A percentile compares a stretch with the other conserved stretches of the same genome.
Evolutionary conservation across 2,888 invertebrate species (phyloP).

Genomic region (Tenthredo distinguenda): DNA sequence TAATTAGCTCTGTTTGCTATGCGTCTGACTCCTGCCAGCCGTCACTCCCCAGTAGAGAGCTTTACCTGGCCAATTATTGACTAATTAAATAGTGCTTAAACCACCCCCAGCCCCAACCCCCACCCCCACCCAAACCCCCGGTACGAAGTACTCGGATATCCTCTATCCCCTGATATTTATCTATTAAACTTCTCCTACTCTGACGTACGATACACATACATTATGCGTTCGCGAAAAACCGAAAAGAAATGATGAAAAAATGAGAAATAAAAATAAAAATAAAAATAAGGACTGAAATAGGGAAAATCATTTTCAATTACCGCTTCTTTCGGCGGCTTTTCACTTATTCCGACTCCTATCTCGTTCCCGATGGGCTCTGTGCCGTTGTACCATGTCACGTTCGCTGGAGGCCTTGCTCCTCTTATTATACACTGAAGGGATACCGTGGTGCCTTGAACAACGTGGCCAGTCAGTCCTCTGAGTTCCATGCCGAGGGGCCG

Average conservation of each 20-base stretch:
- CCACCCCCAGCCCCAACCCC: neutral
- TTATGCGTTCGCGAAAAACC: neutral
- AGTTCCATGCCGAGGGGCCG: constrained; percentile 89
- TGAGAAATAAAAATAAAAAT: neutral
- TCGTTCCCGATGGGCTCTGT: constrained; percentile 78
- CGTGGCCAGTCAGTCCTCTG: constrained; percentile 88
- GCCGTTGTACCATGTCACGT: constrained; percentile 92
- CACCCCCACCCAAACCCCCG: neutral
- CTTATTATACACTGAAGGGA: constrained; percentile 88
- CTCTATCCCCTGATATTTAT: constrained; percentile 7
- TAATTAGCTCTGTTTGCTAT: constrained; percentile 65
- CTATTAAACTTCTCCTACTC: neutral
- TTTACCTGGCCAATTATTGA: constrained; percentile 44
- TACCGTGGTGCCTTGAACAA: constrained; percentile 89
- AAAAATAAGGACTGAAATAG: neutral
- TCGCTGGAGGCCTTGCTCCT: constrained; percentile 91
- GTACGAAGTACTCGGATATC: constrained; percentile 1
- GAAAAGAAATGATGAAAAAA: neutral
- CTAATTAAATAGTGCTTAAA: constrained; percentile 43
- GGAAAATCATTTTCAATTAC: constrained; percentile 64
- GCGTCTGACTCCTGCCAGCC: constrained; percentile 45
- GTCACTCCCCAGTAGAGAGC: constrained; percentile 34
- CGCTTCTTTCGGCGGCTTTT: constrained; percentile 69
- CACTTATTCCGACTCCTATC: constrained; percentile 72
- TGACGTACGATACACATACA: neutral